Conservation (phyloP, 2,888 invertebrate species). For the Latrodectus elegans region DNA sequence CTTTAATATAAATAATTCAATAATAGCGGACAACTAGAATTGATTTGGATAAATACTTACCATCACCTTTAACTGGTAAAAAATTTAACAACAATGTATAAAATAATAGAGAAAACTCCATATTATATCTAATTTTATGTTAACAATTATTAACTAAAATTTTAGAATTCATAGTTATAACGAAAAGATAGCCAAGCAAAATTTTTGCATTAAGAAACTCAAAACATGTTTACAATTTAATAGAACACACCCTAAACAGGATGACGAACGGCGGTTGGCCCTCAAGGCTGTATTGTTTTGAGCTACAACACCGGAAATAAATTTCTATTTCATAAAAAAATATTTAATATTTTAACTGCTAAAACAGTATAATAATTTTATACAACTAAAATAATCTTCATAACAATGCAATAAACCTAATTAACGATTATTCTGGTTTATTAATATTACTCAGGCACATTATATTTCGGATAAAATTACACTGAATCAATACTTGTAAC, state of each 20-base stretch:
- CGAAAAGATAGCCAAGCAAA: constrained; percentile 29
- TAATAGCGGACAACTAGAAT: too few species aligned
- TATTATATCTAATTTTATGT: constrained; percentile 6
- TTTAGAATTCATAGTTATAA: constrained; percentile 21
- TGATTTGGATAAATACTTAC: constrained; percentile 1
- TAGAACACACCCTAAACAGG: constrained; percentile 65
- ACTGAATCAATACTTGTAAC: too few species aligned
- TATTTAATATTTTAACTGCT: too few species aligned
- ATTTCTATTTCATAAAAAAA: too few species aligned
- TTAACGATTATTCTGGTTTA: too few species aligned
- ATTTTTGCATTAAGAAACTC: constrained; percentile 10
- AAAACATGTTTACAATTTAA: constrained; percentile 38
- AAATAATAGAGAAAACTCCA: constrained; percentile 8
- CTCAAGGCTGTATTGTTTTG: background rate
- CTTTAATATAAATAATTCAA: too few species aligned
- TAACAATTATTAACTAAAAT: background rate
- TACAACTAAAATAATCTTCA: too few species aligned
- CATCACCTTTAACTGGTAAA: constrained; percentile 40
- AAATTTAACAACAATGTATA: constrained; percentile 18
- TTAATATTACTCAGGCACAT: too few species aligned
- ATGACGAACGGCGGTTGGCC: constrained; percentile 53
- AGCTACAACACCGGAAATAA: too few species aligned
- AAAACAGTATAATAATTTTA: too few species aligned
- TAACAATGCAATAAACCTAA: too few species aligned
- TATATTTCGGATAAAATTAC: too few species aligned